Base-by-base conservation (phyloP, 2,797 vertebrate genomes). In the Masticophis lateralis region DNA sequence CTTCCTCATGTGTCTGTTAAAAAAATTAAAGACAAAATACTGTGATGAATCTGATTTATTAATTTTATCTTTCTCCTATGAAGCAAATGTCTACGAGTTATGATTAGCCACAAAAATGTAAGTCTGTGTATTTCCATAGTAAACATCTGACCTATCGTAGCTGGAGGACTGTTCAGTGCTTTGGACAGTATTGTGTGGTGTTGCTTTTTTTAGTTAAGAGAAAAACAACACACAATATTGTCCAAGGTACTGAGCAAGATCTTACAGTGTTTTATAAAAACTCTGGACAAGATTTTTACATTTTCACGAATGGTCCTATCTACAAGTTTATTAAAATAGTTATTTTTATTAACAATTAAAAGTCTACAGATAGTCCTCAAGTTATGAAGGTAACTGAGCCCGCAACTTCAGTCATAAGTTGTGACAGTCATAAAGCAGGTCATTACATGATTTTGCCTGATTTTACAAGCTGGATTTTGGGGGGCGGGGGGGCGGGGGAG, bases 1-100 rank as follows among this genome's bases (percentile, higher is more conserved):
- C 97, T 69, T 99, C 98, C 93, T 99, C 99, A 88, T 93, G 96
- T 94, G 98, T 98, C 98, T 98, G 92, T 28, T 96, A 92, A 95
- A 94, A 96, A 91, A 92, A 94, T n/a, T 53, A 90, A 91, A 91
- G n/a, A 53, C 32, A 90, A 16, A 87, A 16, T 43, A 93, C 13
- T n/a, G 5, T 1, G 27, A 93, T 6, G 63, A 88, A 87, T 0
- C 0, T 4, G 87, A 18, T 55, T 93, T 86, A 43, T 16, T 90
- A 55, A 63, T n/a, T 87, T 74, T 79, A 28, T 47, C 1, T 87
- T 63, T 9, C 28, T 11, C 14, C 56, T 66, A 92, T 83, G 60
- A 87, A 27, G 2, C 43, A 1, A 0, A 93, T 88, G 69, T 9
- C 88, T 22, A 90, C 87, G 8, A 53, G 18, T 32, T 51, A 87